Evolutionary conservation across 2,113 vertebrate species (phyloP).

Genomic region (Lepisosteus oculatus): DNA sequence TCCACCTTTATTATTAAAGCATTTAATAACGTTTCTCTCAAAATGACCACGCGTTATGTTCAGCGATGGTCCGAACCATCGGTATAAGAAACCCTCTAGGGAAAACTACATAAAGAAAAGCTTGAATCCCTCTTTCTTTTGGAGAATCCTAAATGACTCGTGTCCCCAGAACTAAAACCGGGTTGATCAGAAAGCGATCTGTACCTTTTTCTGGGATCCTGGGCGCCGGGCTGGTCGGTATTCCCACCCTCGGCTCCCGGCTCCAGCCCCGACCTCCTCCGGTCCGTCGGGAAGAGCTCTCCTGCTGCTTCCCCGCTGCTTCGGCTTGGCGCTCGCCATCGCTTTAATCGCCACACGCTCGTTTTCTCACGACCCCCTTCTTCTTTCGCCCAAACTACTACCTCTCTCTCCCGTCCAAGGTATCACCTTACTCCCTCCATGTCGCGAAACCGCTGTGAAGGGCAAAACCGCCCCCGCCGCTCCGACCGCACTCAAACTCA

Average conservation of each 20-base stretch:
- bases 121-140: too few species aligned
- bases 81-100: too few species aligned
- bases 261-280: neutral
- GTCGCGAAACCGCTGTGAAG: conserved; percentile 32
- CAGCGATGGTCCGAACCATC: too few species aligned
- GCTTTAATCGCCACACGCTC: neutral
- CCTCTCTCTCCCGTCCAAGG: neutral
- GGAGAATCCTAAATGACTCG: neutral
- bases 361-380: neutral
- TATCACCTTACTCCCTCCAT: neutral
- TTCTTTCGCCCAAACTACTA: neutral
- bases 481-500: conserved; percentile 6
- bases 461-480: conserved; percentile 29
- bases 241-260: conserved; percentile 44
- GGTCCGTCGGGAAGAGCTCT: neutral
- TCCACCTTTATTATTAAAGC: too few species aligned
- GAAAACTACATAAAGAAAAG: too few species aligned
- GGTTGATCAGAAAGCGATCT: neutral
- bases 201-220: conserved; percentile 24
- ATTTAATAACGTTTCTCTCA: too few species aligned
- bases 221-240: conserved; percentile 19
- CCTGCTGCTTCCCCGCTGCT: conserved; percentile 1
- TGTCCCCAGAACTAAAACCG: neutral
- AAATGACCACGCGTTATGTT: too few species aligned
- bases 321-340: conserved; percentile 14